Evolutionary conservation across 2,888 invertebrate species (phyloP).

Genomic region (Nomada flava): DNA sequence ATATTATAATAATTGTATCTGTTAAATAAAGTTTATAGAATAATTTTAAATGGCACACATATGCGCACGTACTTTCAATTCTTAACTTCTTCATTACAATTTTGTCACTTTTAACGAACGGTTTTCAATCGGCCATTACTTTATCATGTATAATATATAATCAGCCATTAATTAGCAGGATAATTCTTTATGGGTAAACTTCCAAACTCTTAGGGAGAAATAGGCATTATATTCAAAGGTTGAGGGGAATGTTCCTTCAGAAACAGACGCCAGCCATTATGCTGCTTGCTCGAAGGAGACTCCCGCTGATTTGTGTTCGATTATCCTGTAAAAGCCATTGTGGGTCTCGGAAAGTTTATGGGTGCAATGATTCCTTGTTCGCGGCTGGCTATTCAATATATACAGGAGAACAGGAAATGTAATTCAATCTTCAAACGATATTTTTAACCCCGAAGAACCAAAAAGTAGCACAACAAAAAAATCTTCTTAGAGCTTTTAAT

Average conservation of each 20-base stretch:
- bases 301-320: conserved; percentile 55
- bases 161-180: neutral
- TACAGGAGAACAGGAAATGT: too few species aligned
- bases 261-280: conserved; percentile 47
- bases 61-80: too few species aligned
- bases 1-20: too few species aligned
- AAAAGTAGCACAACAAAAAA: too few species aligned
- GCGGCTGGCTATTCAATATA: conserved; percentile 9
- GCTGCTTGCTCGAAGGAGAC: conserved; percentile 53
- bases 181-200: conserved; percentile 15
- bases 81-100: neutral
- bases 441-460: too few species aligned
- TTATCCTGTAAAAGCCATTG: conserved; percentile 49
- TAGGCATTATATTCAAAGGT: conserved; percentile 53
- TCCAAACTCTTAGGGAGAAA: conserved; percentile 38
- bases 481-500: too few species aligned
- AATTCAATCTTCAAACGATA: too few species aligned
- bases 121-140: neutral
- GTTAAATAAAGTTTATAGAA: too few species aligned
- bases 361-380: conserved; percentile 29
- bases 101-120: neutral
- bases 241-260: conserved; percentile 42
- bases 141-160: too few species aligned
- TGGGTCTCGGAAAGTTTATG: conserved; percentile 40
- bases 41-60: too few species aligned